phyloP scores from a whole-genome alignment of 2,113 vertebrate species.

The Aramus guarauna region DNA sequence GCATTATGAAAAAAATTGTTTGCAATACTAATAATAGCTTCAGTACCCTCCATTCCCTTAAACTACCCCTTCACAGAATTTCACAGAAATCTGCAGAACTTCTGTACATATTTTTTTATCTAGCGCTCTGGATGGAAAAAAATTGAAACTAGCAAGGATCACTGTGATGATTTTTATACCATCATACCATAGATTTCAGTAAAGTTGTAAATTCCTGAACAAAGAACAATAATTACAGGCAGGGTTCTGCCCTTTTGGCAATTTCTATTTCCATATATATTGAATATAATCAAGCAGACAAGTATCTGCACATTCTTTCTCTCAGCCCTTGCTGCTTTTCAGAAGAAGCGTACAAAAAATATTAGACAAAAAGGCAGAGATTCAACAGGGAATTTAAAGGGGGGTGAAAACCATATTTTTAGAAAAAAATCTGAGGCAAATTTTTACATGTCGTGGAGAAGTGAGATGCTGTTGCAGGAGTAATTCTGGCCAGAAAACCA shows the following conservation, averaged over 20 bases:
- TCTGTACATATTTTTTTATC: not conserved
- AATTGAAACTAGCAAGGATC: not conserved
- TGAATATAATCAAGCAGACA: not conserved
- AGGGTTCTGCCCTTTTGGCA: not conserved
- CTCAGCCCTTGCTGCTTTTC: not conserved
- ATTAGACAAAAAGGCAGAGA: not conserved
- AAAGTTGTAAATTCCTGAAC: not conserved
- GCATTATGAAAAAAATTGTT: not conserved
- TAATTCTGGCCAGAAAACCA: not conserved
- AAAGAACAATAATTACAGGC: not conserved
- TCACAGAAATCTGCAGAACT: not conserved
- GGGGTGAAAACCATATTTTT: not conserved
- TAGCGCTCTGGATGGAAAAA: not conserved
- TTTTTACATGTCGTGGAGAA: not conserved
- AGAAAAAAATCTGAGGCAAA: not conserved
- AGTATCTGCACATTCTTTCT: not conserved
- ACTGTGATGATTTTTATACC: not conserved
- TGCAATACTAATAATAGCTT: not conserved
- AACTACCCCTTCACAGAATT: not conserved
- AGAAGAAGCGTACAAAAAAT: not conserved
- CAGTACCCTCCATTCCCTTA: not conserved
- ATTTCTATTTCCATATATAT: not conserved
- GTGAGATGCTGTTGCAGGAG: not conserved
- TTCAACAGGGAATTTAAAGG: not conserved
- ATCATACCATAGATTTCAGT: not conserved